Base-by-base conservation (phyloP, 2,113 vertebrate species). In the Alces alces region DNA sequence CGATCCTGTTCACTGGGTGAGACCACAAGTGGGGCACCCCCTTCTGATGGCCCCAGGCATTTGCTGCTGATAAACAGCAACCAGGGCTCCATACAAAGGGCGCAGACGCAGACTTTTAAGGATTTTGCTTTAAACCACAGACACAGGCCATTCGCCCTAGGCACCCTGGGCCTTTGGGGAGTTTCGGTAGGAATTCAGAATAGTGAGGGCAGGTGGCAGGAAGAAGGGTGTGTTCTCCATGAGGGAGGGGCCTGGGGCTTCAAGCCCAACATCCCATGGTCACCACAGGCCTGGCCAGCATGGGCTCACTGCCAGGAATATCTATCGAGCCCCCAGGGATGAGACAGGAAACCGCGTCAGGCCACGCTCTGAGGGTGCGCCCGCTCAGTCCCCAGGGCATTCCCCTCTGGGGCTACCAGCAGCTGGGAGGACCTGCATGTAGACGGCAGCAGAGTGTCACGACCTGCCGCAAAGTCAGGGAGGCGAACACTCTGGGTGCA, bases 251-350 rank as follows among this genome's bases (percentile, higher is more conserved):
- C 50, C n/a, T 43, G n/a, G 64, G 73, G 79, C 57, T 80, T 50
- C 1, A 5, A 23, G 36, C 89, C 54, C 64, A 39, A 55, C 14
- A 33, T 90, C 89, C 70, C 47, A 17, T 30, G 61, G 89, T 91
- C 86, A 91, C 95, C 60, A 83, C 0, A 11, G 85, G 78, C 70
- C 64, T 86, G 78, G 76, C 45, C 54, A 80, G 28, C 52, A 50
- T 15, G 45, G 92, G 96, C 93, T 66, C 2, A 6, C 30, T 78
- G 91, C 97, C 97, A 95, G 97, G 92, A 94, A 93, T 88, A 96
- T 55, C 85, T 97, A 97, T 96, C 3, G 5, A 98, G 96, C 92
- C 96, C 97, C 96, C 27, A 16, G 96, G 91, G 98, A 95, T 9
- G 43, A 90, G 76, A 70, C 95, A 97, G 94, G 96, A 97, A 98